Evolutionary conservation across 1,140 invertebrate genomes (phyloP), one percentile per base, ranked within the genome.

Genomic region (Calliopsis andreniformis): DNA sequence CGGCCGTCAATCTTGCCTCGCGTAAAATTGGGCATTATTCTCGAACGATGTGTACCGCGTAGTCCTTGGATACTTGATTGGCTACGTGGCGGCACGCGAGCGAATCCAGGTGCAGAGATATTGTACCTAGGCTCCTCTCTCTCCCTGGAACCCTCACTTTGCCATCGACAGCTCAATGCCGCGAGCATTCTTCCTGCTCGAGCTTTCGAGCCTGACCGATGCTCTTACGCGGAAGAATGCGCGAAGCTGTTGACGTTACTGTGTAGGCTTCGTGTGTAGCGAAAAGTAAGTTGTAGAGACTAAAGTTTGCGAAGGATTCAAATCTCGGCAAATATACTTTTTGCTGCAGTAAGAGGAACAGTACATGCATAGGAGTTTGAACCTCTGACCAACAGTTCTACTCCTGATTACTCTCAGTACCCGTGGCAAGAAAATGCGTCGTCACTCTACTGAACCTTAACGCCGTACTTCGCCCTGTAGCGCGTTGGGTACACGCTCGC

Each of bases 21-120:
- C 75, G 69, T 83, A 79, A 83, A 83, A 83, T 83, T 83, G 64
- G 80, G 81, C 69, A 75, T 82, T 83, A 78, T 83, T 67, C 63
- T 51, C 32, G 42, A 75, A 49, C 49, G 61, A 59, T 2, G 42
- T n/a, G 59, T 51, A 80, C 64, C 2, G 42, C 23, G 59, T 51
- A 80, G 71, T 80, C 47, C 30, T 6, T n/a, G 35, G 20, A 42
- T 45, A 58, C 59, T 58, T 30, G 71, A 64, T n/a, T 42, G 61
- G 51, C 25, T 71, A 78, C 66, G 72, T 20, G 47, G 47, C 42
- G 73, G 72, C 79, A 81, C 79, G 80, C 80, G 80, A 82, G 51
- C 68, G 80, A 64, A 66, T 51, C 72, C 78, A 82, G 80, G 25
- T 80, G 68, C 51, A 10, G 56, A n/a, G 30, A 30, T 59, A 49